phyloP scores from a whole-genome alignment of 2,113 vertebrate genomes.

The Dicerorhinus sumatrensis region DNA sequence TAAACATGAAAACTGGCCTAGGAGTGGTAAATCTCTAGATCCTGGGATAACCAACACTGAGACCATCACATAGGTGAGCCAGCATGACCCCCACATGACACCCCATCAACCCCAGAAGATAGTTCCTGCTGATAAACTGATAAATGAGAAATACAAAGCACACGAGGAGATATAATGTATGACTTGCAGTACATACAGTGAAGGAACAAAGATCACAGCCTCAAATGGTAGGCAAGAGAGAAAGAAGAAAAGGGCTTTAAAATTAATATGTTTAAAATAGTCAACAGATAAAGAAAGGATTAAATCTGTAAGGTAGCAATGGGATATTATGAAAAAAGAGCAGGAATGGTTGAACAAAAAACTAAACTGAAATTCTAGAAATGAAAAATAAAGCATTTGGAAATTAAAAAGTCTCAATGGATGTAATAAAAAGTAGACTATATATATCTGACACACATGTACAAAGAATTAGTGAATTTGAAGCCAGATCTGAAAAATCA shows the following conservation, averaged over 20 bases:
- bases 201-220: background rate
- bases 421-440: background rate
- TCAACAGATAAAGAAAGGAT: background rate
- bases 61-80: background rate
- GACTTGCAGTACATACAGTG: background rate
- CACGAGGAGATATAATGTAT: background rate
- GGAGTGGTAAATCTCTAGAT: background rate
- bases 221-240: background rate
- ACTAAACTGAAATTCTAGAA: background rate
- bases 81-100: background rate
- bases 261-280: background rate
- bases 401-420: background rate
- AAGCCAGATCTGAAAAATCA: background rate
- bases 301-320: background rate
- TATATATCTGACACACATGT: background rate
- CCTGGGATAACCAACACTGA: background rate
- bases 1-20: background rate
- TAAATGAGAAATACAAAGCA: background rate
- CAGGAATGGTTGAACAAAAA: background rate
- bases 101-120: background rate
- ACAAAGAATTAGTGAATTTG: background rate
- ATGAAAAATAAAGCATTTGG: conserved; percentile 18
- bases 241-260: background rate
- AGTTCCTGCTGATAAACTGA: background rate
- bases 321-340: background rate